Evolutionary conservation across 2,113 vertebrate species (phyloP).

Genomic region (Gallinago paraguaiae): DNA sequence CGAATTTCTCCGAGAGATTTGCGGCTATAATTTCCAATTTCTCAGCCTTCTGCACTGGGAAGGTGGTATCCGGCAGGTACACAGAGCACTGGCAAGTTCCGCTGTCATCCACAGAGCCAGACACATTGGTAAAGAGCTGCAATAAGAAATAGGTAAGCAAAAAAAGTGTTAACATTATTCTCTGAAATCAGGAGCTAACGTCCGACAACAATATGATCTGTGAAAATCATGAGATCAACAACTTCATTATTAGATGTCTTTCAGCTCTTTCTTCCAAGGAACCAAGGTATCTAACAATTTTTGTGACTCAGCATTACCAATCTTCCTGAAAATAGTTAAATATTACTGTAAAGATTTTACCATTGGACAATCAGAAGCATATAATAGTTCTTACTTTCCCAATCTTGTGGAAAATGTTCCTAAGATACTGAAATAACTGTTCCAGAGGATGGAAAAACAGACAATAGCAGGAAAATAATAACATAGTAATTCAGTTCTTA

Average conservation of each 20-base stretch:
- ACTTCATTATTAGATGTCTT: neutral
- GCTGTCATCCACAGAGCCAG: slow-evolving; percentile 40
- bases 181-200: neutral
- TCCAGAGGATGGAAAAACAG: neutral
- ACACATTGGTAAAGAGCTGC: slow-evolving; percentile 70
- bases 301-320: neutral
- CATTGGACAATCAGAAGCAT: neutral
- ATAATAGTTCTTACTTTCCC: neutral
- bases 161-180: neutral
- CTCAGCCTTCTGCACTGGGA: slow-evolving; percentile 74
- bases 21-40: slow-evolving; percentile 53
- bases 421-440: neutral
- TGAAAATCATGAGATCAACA: neutral
- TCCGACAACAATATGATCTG: neutral
- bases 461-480: neutral
- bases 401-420: neutral
- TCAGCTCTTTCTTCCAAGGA: neutral
- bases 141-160: neutral
- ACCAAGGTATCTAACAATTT: neutral
- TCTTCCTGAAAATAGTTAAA: neutral
- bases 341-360: neutral
- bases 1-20: slow-evolving; percentile 54
- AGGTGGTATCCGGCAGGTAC: slow-evolving; percentile 69
- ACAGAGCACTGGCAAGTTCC: slow-evolving; percentile 74
- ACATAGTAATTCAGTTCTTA: neutral